Conservation (phyloP, 2,113 vertebrate genomes). For the Suricata suricatta region DNA sequence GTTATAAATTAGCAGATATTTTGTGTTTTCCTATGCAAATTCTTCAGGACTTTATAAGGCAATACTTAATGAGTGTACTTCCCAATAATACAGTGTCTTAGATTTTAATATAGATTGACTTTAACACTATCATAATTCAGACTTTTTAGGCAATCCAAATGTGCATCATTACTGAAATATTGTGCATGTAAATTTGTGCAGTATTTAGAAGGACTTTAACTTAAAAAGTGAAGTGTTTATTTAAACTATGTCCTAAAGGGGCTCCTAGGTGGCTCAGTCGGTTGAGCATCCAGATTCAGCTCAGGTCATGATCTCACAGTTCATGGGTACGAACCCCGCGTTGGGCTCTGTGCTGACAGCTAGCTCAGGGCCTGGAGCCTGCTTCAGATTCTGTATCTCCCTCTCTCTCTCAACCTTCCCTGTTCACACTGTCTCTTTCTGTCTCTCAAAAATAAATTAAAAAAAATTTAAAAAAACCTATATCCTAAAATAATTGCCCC, state of each 20-base stretch:
- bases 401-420: too few relatives aligned
- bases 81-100: background rate
- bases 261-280: too few relatives aligned
- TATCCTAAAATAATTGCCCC: background rate
- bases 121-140: background rate
- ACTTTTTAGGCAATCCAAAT: background rate
- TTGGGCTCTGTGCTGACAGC: too few relatives aligned
- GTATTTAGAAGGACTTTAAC: background rate
- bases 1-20: background rate
- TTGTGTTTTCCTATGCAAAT: background rate
- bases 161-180: background rate
- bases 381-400: too few relatives aligned
- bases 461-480: background rate
- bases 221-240: background rate
- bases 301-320: too few relatives aligned
- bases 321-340: too few relatives aligned
- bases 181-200: background rate
- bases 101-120: background rate
- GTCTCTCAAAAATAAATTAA: too few relatives aligned
- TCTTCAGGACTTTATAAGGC: background rate
- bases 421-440: too few relatives aligned
- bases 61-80: background rate
- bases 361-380: too few relatives aligned
- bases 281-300: too few relatives aligned
- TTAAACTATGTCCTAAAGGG: background rate